Conservation (phyloP, 2,888 invertebrate species). For the Cheilosia pagana region DNA sequence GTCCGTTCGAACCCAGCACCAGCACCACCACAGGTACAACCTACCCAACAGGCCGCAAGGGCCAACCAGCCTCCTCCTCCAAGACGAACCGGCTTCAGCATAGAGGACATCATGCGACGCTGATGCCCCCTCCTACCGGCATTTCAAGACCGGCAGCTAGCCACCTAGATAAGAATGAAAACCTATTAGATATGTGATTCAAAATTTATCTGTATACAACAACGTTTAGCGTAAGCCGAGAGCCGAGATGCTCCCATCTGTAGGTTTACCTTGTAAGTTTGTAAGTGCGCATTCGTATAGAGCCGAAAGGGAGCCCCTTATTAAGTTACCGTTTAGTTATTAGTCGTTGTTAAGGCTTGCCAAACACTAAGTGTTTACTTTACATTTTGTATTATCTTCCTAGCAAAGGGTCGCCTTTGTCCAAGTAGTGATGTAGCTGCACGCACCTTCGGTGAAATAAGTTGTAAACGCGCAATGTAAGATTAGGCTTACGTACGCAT, state of each 20-base stretch:
- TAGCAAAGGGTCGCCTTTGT: constrained; percentile 72
- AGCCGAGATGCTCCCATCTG: constrained; percentile 30
- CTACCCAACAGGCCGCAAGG: constrained; percentile 69
- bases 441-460: constrained; percentile 43
- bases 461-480: constrained; percentile 67
- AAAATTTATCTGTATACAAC: constrained; percentile 60
- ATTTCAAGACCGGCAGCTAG: constrained; percentile 51
- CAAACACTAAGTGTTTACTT: constrained; percentile 75
- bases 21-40: constrained; percentile 63
- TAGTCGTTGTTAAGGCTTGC: constrained; percentile 68
- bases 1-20: constrained; percentile 64
- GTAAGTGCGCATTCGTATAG: constrained; percentile 8
- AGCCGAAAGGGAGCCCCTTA: constrained; percentile 10
- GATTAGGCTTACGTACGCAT: constrained; percentile 41
- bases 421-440: constrained; percentile 52
- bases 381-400: constrained; percentile 72
- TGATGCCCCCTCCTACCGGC: constrained; percentile 81
- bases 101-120: constrained; percentile 95
- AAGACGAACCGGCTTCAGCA: constrained; percentile 93
- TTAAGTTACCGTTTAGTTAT: constrained; percentile 29
- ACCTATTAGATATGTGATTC: constrained; percentile 73
- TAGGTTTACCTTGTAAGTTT: constrained; percentile 11
- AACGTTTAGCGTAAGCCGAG: constrained; percentile 42
- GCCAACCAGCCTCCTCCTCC: constrained; percentile 77
- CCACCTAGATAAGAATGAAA: constrained; percentile 46